These are phyloP conservation scores for Thrips palmi DNA, from an alignment of 1,140 invertebrate genomes.

Conservation along the genomic window DNA sequence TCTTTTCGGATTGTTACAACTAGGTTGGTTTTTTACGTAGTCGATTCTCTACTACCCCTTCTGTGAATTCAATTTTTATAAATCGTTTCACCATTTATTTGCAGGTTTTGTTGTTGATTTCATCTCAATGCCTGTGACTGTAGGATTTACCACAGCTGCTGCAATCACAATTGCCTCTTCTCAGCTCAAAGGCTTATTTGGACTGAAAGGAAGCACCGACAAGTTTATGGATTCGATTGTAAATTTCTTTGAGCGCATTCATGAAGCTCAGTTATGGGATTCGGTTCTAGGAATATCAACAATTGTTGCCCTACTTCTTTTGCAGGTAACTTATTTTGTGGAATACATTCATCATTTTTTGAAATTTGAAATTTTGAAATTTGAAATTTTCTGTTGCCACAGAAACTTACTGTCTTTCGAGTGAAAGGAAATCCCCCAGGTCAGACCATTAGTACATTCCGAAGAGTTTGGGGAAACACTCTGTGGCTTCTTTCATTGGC, in stretches of 20 bases:
- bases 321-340: constrained; percentile 36
- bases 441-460: no score
- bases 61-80: constrained; percentile 5
- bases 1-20: constrained; percentile 45
- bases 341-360: no score
- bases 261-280: constrained; percentile 33
- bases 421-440: no score
- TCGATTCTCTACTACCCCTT: constrained; percentile 1
- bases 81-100: constrained; percentile 13
- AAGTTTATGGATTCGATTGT: constrained; percentile 38
- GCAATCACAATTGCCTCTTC: constrained; percentile 66
- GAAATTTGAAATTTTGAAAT: constrained; percentile 5
- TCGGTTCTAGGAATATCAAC: constrained; percentile 40
- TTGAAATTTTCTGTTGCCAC: not conserved
- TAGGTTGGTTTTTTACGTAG: constrained; percentile 27
- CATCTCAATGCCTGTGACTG: constrained; percentile 67
- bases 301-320: constrained; percentile 33
- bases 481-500: constrained; percentile 47
- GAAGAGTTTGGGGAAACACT: constrained; percentile 28
- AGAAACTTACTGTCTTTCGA: no score
- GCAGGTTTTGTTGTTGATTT: constrained; percentile 72
- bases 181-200: constrained; percentile 57
- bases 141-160: constrained; percentile 72
- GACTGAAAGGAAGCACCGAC: constrained; percentile 39
- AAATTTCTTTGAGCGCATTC: constrained; percentile 31